These are phyloP conservation scores for Tholera decimalis DNA, from an alignment of 2,888 invertebrate species.

Conservation along the genomic window DNA sequence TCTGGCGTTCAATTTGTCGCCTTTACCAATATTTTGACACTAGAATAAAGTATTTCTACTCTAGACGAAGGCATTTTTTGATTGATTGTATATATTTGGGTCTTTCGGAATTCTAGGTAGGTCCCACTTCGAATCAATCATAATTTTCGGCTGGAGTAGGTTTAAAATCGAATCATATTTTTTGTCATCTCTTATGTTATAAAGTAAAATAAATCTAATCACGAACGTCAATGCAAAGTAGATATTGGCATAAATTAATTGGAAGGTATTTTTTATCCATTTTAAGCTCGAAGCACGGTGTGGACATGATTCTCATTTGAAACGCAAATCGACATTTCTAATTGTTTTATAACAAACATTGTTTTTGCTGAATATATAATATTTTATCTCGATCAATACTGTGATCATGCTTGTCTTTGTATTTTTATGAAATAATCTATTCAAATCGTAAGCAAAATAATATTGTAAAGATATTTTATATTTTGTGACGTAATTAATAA, in stretches of 20 bases:
- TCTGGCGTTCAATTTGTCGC: constrained; percentile 4
- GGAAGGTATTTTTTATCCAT: no score
- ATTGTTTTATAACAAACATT: neutral
- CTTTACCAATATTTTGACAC: constrained; percentile 14
- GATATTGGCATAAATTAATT: neutral
- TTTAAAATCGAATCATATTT: constrained; percentile 23
- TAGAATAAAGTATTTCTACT: constrained; percentile 20
- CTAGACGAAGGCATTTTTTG: constrained; percentile 9
- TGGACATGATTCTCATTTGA: neutral
- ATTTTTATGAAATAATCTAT: no score
- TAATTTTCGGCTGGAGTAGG: constrained; percentile 19
- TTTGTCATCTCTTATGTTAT: neutral
- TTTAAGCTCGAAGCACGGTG: neutral
- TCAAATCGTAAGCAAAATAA: no score
- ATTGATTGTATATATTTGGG: constrained; percentile 39
- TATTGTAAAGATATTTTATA: no score
- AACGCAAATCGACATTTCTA: neutral
- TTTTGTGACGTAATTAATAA: no score
- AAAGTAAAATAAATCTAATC: constrained; percentile 2
- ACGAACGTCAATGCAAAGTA: neutral
- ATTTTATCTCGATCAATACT: no score
- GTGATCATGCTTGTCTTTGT: no score
- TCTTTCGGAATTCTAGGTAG: constrained; percentile 35
- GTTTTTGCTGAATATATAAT: neutral
- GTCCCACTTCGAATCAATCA: constrained; percentile 41